These are phyloP conservation scores for Micromussa lordhowensis DNA, from an alignment of 92 coral and sea anemone genomes.

Conservation along the genomic window DNA sequence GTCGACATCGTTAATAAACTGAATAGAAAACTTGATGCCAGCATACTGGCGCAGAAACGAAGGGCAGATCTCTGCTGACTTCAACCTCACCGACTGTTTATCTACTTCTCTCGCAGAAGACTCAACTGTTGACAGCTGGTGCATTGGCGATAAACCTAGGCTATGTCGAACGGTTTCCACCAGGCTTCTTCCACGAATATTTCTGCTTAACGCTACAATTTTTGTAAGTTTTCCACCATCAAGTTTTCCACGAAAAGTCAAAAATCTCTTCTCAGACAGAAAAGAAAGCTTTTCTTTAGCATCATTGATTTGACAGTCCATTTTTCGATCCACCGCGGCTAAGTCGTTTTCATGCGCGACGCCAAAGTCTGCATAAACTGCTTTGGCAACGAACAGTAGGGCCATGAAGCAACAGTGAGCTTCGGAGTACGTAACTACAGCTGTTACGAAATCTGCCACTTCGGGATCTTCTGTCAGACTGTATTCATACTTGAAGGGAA, in stretches of 20 bases:
- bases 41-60: too few relatives aligned
- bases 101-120: constrained; percentile 23
- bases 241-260: constrained; percentile 44
- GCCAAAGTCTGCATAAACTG: constrained; percentile 30
- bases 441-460: constrained; percentile 46
- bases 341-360: background rate
- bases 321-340: constrained; percentile 24
- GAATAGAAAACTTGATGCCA: background rate
- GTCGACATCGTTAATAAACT: constrained; percentile 27
- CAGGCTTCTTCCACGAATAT: background rate
- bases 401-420: constrained; percentile 53
- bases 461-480: constrained; percentile 29
- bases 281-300: constrained; percentile 35
- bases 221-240: constrained; percentile 48
- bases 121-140: constrained; percentile 17
- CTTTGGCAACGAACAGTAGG: constrained; percentile 39
- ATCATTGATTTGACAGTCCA: constrained; percentile 12
- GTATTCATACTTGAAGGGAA: constrained; percentile 17
- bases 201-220: constrained; percentile 31
- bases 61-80: background rate
- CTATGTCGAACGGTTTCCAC: constrained; percentile 37
- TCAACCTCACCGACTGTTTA: constrained; percentile 23
- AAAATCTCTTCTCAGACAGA: constrained; percentile 32
- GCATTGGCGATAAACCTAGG: constrained; percentile 31
- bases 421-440: constrained; percentile 40